Percentiles rank a stretch among this genome's conserved stretches.
Evolutionary conservation across 2,113 vertebrate genomes (phyloP).

Genomic region (Alces alces): DNA sequence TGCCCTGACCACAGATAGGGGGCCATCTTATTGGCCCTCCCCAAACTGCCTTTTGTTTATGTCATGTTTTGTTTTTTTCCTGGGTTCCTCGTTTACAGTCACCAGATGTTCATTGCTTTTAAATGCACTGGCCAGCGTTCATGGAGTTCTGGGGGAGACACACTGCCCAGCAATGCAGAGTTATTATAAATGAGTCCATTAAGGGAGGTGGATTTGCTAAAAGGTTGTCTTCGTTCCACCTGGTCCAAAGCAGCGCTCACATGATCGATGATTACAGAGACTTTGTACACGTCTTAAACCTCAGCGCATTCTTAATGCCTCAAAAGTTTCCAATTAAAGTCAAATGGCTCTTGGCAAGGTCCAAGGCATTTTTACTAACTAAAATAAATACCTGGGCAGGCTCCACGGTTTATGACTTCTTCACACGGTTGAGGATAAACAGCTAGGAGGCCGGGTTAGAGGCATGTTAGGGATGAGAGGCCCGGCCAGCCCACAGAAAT

Average conservation of each 20-base stretch:
- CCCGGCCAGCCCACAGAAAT: background rate
- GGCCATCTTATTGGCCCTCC: background rate
- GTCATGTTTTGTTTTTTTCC: slow-evolving; percentile 36
- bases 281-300: slow-evolving; percentile 42
- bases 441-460: slow-evolving; percentile 36
- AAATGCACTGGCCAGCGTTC: slow-evolving; percentile 23
- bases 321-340: slow-evolving; percentile 75
- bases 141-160: slow-evolving; percentile 1
- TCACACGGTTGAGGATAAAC: slow-evolving; percentile 55
- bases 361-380: slow-evolving; percentile 68
- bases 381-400: slow-evolving; percentile 74
- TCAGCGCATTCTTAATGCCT: slow-evolving; percentile 65
- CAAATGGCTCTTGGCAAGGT: slow-evolving; percentile 73
- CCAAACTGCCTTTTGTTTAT: slow-evolving; percentile 36
- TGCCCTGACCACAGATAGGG: background rate
- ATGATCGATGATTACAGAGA: slow-evolving; percentile 64
- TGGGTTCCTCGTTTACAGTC: slow-evolving; percentile 53
- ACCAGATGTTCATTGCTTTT: slow-evolving; percentile 61
- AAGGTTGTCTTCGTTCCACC: slow-evolving; percentile 69
- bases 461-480: background rate
- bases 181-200: slow-evolving; percentile 75
- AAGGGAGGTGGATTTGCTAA: slow-evolving; percentile 66
- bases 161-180: background rate
- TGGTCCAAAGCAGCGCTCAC: slow-evolving; percentile 48
- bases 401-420: slow-evolving; percentile 60